These are phyloP conservation scores for Limnothrissa miodon DNA, from an alignment of 2,113 vertebrate species.

Conservation along the genomic window DNA sequence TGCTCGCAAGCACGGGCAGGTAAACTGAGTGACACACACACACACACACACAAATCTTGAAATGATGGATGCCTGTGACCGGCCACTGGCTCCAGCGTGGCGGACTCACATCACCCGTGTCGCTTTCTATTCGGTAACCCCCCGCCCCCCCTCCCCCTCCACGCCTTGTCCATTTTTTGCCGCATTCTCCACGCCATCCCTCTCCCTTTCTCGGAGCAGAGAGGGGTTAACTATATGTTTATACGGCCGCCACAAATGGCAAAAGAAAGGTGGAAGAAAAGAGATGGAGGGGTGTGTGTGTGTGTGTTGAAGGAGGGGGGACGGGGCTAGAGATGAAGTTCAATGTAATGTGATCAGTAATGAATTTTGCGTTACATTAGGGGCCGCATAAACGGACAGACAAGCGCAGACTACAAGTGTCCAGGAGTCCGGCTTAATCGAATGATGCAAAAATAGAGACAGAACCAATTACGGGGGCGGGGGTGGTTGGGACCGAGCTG, in stretches of 20 bases:
- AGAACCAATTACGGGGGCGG: slow-evolving; percentile 89
- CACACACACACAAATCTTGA: not conserved
- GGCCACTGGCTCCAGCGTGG: not conserved
- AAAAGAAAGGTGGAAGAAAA: too few relatives aligned
- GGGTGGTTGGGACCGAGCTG: slow-evolving; percentile 10
- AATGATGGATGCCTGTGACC: not conserved
- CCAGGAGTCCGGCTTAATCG: slow-evolving; percentile 89
- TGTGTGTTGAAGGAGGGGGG: slow-evolving; percentile 20
- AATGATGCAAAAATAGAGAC: slow-evolving; percentile 93
- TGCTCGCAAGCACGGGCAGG: not conserved
- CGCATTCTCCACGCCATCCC: not conserved
- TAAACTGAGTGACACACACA: not conserved
- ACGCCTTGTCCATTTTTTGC: not conserved
- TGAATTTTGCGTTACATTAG: slow-evolving; percentile 94
- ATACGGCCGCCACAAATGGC: slow-evolving; percentile 82
- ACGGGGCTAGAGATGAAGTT: slow-evolving; percentile 62
- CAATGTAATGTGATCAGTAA: slow-evolving; percentile 86
- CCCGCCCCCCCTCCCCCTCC: not conserved
- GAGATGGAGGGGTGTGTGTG: not conserved
- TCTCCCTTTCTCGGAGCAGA: slow-evolving; percentile 27
- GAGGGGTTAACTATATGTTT: slow-evolving; percentile 87
- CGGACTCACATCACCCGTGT: not conserved
- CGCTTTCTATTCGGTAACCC: not conserved
- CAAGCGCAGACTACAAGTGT: slow-evolving; percentile 87
- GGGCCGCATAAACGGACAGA: slow-evolving; percentile 87